These are phyloP conservation scores for Drosophila persimilis DNA, from an alignment of 1,140 invertebrate species.

Conservation along the genomic window DNA sequence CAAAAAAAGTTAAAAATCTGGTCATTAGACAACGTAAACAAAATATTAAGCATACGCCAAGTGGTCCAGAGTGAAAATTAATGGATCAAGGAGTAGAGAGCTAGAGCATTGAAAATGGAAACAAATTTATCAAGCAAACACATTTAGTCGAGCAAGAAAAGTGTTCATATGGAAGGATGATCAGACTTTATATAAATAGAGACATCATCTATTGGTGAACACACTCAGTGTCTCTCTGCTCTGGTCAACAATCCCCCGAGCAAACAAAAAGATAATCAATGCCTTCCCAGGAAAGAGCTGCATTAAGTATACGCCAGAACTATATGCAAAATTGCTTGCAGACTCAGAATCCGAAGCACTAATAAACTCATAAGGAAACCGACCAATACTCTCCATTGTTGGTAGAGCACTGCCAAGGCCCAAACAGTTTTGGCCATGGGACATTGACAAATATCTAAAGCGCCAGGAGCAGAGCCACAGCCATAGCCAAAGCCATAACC, in stretches of 20 bases:
- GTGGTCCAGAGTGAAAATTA: not conserved
- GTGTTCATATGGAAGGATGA: too few species aligned
- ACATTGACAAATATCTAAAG: constrained; percentile 56
- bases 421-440: not conserved
- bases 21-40: constrained; percentile 8
- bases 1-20: constrained; percentile 5
- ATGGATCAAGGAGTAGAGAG: not conserved
- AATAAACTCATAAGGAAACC: constrained; percentile 9
- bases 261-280: too few species aligned
- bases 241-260: too few species aligned
- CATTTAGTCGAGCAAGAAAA: too few species aligned
- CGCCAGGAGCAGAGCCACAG: constrained; percentile 1
- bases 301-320: too few species aligned
- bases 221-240: too few species aligned
- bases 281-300: too few species aligned
- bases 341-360: not conserved
- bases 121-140: too few species aligned
- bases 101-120: too few species aligned
- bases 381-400: not conserved
- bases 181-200: too few species aligned
- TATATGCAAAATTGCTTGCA: too few species aligned
- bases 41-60: constrained; percentile 24
- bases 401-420: not conserved
- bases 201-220: too few species aligned
- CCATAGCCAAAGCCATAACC: not conserved